These are phyloP conservation scores for Lophura nycthemera DNA, from an alignment of 2,113 vertebrate genomes.

Conservation along the genomic window DNA sequence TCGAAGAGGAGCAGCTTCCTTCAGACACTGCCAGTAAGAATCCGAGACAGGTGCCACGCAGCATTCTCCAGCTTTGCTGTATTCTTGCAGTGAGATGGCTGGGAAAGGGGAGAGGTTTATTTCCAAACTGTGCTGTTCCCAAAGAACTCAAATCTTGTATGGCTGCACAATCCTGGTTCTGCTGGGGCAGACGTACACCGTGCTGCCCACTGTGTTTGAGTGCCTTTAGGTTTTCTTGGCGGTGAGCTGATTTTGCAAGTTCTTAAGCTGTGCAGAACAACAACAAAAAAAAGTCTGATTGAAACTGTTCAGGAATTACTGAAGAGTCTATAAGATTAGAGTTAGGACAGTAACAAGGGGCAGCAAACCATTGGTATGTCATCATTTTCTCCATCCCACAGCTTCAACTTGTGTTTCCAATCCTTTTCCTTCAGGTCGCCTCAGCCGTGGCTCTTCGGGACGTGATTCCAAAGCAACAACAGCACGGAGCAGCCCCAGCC, in stretches of 20 bases:
- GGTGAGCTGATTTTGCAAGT: background rate
- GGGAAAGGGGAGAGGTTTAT: background rate
- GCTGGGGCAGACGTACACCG: rapidly evolving
- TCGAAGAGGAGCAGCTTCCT: constrained; percentile 83
- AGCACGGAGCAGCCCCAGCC: constrained; percentile 62
- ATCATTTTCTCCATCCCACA: rapidly evolving
- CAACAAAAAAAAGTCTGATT: too few relatives aligned
- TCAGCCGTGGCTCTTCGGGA: constrained; percentile 78
- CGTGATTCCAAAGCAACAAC: constrained; percentile 74
- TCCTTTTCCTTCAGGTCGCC: constrained; percentile 75
- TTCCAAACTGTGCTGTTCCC: background rate
- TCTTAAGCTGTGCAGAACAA: too few relatives aligned
- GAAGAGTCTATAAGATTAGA: rapidly evolving
- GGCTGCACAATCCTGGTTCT: background rate
- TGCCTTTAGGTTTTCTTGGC: background rate
- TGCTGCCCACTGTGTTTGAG: background rate
- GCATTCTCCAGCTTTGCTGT: background rate
- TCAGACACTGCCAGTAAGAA: constrained; percentile 84
- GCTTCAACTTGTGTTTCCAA: background rate
- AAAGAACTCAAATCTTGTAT: background rate
- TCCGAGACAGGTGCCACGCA: background rate
- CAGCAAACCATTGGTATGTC: background rate
- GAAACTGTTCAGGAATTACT: background rate
- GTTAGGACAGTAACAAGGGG: background rate
- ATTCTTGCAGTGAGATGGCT: background rate